These are phyloP conservation scores for Panopea generosa DNA, from an alignment of 2,888 invertebrate genomes.

Conservation along the genomic window DNA sequence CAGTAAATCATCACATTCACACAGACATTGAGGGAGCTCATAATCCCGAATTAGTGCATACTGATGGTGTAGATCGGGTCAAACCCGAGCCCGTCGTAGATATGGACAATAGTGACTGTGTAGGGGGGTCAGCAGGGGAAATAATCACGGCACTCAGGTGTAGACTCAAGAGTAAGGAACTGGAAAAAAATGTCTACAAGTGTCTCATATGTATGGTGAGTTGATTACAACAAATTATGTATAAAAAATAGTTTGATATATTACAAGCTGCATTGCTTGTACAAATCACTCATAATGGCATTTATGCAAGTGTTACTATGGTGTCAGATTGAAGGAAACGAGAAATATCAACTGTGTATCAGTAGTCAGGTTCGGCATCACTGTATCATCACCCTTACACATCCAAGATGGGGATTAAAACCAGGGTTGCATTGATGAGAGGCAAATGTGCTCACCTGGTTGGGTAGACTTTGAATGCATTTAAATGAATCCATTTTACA, in stretches of 20 bases:
- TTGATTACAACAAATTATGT: too few species aligned
- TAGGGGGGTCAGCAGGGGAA: conserved; percentile 66
- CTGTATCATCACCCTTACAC: too few species aligned
- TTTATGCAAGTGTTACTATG: background rate
- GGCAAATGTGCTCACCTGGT: too few species aligned
- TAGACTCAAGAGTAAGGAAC: conserved; percentile 73
- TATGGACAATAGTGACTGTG: conserved; percentile 13
- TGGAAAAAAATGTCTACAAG: conserved; percentile 88
- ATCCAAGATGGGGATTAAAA: too few species aligned
- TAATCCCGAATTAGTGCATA: conserved; percentile 31
- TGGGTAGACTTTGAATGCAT: too few species aligned
- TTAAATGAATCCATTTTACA: too few species aligned
- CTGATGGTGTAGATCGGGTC: conserved; percentile 9
- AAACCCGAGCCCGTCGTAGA: conserved; percentile 40
- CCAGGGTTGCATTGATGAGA: too few species aligned
- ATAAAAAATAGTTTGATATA: background rate
- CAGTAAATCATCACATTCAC: background rate
- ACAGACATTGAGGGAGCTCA: conserved; percentile 55
- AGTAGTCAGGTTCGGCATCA: too few species aligned
- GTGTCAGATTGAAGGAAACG: too few species aligned
- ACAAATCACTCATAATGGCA: too few species aligned
- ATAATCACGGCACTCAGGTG: conserved; percentile 73
- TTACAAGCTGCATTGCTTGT: background rate
- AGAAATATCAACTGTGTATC: background rate
- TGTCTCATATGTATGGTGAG: conserved; percentile 94